These are phyloP conservation scores for Caranx ignobilis DNA, from an alignment of 2,113 vertebrate genomes.

Conservation along the genomic window DNA sequence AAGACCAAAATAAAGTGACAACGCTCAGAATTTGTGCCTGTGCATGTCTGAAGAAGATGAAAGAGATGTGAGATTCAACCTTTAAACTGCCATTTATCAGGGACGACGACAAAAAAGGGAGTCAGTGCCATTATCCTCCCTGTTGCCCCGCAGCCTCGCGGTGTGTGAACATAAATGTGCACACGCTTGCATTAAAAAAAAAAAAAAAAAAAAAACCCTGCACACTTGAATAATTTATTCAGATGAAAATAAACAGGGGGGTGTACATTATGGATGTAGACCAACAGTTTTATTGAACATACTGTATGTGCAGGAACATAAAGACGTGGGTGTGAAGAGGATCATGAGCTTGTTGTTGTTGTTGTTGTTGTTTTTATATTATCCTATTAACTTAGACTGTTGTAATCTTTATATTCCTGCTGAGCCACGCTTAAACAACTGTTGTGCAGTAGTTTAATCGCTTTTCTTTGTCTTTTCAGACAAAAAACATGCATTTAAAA, in stretches of 20 bases:
- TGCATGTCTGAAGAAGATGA: slow-evolving; percentile 52
- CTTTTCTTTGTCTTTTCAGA: not conserved
- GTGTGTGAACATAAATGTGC: slow-evolving; percentile 32
- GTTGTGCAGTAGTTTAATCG: not conserved
- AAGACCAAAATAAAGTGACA: slow-evolving; percentile 36
- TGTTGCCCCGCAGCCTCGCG: slow-evolving; percentile 12
- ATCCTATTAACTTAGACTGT: not conserved
- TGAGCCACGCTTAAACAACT: not conserved
- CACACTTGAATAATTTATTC: slow-evolving; percentile 43
- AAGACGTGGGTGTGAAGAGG: not conserved
- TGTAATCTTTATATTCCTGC: not conserved
- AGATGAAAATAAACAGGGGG: slow-evolving; percentile 6
- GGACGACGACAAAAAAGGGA: slow-evolving; percentile 52
- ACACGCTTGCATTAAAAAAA: slow-evolving; percentile 17
- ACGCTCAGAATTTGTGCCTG: slow-evolving; percentile 19
- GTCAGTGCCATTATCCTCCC: slow-evolving; percentile 43
- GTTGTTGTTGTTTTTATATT: not conserved
- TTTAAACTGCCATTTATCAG: slow-evolving; percentile 69
- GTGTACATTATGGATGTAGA: not conserved
- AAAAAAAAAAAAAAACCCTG: not conserved
- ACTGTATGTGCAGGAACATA: slow-evolving; percentile 3
- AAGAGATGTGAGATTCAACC: slow-evolving; percentile 59
- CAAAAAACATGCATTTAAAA: not conserved
- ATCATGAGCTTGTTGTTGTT: not conserved
- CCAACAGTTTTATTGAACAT: slow-evolving; percentile 1